Evolutionary conservation across 2,888 invertebrate genomes (phyloP).

Genomic region (Catocala fraxini): DNA sequence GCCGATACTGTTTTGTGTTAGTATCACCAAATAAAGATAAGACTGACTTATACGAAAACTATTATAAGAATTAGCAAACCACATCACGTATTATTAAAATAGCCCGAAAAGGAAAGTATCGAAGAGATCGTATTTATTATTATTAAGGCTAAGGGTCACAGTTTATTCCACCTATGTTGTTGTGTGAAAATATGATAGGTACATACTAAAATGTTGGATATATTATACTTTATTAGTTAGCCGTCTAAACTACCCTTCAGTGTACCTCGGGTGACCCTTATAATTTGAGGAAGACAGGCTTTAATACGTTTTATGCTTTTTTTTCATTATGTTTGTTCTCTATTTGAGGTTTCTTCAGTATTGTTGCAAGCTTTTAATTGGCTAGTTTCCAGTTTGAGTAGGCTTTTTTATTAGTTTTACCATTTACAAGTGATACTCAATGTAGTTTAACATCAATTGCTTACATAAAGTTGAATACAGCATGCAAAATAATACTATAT

Average conservation of each 20-base stretch:
- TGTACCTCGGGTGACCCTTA: constrained; percentile 40
- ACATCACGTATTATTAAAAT: constrained; percentile 16
- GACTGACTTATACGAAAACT: background rate
- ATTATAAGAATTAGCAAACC: constrained; percentile 3
- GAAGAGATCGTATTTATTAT: constrained; percentile 5
- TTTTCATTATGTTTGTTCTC: constrained; percentile 2
- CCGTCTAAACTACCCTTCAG: constrained; percentile 30
- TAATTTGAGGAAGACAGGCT: constrained; percentile 38
- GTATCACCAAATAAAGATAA: too few relatives aligned
- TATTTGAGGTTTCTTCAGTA: too few relatives aligned
- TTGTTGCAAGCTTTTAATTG: too few relatives aligned
- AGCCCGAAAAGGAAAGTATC: constrained; percentile 1
- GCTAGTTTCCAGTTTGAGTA: too few relatives aligned
- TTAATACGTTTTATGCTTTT: constrained; percentile 21
- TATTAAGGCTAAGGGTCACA: constrained; percentile 11
- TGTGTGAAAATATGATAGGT: constrained; percentile 32
- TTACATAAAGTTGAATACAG: too few relatives aligned
- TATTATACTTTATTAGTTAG: constrained; percentile 32
- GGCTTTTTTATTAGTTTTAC: too few relatives aligned
- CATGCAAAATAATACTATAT: too few relatives aligned
- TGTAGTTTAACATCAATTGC: too few relatives aligned
- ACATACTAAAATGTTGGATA: constrained; percentile 39
- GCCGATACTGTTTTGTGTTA: too few relatives aligned
- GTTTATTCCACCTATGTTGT: constrained; percentile 29
- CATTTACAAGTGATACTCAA: too few relatives aligned